Evolutionary conservation across 1,140 invertebrate species (phyloP), one percentile per base, ranked within the genome.

Genomic region (Cheumatopsyche charites): DNA sequence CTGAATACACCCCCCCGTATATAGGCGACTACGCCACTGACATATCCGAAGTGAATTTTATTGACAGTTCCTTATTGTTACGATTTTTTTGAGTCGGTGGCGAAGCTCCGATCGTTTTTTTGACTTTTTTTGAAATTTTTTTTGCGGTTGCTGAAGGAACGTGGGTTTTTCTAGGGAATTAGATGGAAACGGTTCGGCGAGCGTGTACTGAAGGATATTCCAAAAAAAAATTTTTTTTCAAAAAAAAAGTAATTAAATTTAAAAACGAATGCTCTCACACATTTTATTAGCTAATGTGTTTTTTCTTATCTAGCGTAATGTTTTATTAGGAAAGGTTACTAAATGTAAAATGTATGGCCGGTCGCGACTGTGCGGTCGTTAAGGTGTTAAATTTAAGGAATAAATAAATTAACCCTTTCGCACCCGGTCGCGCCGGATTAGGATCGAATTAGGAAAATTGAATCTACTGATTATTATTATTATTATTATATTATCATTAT

Each of bases 401-500:
- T n/a, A n/a, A n/a, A n/a, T n/a, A n/a, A 19, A 19, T 25, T 58
- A 58, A 58, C 55, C 55, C 55, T 58, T n/a, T 19, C 4, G 23
- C 21, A 19, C 1, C 19, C 21, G 55, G 19, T 36, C 29, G 13
- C 29, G 36, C 26, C 13, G 12, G 13, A 42, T 47, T 67, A 67
- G 63, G 63, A 41, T 42, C 21, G 63, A 49, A 47, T 67, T 47
- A 67, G 42, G 45, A 67, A 67, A 67, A 67, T 68, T 68, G 66
- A 68, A 68, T 68, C 66, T 68, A 68, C 66, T 68, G 45, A 68
- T 68, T 66, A 47, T 36, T 41, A 67, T 26, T 41, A 41, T 52
- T 15, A 42, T 47, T 47, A 47, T 15, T 6, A 6, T 47, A 47
- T 47, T 47, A 47, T 47, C 15, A 47, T n/a, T 47, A 36, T 36